These are phyloP conservation scores for Dolichotis patagonum DNA, from an alignment of 2,113 vertebrate species.

Conservation along the genomic window DNA sequence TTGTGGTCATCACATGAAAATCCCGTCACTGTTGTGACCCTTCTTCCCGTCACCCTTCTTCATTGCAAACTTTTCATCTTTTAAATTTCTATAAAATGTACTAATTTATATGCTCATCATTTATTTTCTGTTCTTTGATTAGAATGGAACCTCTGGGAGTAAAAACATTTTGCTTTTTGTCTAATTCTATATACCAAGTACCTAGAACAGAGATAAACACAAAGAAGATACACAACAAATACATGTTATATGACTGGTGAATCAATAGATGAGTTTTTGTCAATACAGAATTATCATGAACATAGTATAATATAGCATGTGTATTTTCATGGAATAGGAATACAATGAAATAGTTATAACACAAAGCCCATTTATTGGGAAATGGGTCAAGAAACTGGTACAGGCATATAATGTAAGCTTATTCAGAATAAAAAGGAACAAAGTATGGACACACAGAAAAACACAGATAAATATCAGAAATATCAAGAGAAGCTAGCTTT, in stretches of 20 bases:
- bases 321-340: background rate
- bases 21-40: background rate
- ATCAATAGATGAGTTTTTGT: background rate
- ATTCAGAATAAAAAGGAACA: background rate
- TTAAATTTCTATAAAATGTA: background rate
- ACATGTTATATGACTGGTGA: background rate
- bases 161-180: background rate
- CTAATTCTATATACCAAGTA: background rate
- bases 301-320: background rate
- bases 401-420: background rate
- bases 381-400: background rate
- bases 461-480: background rate
- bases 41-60: too few species aligned
- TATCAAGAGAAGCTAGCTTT: background rate
- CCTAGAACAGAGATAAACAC: background rate
- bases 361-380: background rate
- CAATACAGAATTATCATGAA: background rate
- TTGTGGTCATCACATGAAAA: too few species aligned
- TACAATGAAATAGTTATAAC: background rate
- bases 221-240: constrained; percentile 4
- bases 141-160: background rate
- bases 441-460: background rate
- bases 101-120: background rate
- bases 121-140: constrained; percentile 23
- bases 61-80: background rate